These are phyloP conservation scores for Pelodiscus sinensis DNA, from an alignment of 2,113 vertebrate genomes.

Conservation along the genomic window DNA sequence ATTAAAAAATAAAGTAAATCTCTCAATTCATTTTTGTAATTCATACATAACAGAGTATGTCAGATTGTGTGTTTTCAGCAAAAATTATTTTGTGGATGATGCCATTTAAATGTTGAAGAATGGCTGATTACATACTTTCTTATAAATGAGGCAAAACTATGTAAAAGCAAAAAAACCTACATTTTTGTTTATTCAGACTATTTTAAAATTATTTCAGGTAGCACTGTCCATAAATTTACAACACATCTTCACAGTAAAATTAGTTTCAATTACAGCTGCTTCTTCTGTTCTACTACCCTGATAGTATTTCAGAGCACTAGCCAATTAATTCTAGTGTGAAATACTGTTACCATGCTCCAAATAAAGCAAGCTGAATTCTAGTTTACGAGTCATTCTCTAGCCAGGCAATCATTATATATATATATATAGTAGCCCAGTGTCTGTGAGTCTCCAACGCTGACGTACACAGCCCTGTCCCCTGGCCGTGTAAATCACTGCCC, in stretches of 20 bases:
- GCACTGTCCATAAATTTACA: background rate
- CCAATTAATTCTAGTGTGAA: background rate
- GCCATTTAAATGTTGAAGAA: background rate
- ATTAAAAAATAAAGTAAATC: background rate
- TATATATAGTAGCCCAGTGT: no score
- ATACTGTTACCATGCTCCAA: background rate
- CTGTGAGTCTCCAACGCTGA: no score
- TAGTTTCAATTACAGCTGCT: background rate
- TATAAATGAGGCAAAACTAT: background rate
- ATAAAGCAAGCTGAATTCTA: background rate
- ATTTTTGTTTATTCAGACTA: background rate
- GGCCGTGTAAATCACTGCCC: no score
- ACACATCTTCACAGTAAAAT: background rate
- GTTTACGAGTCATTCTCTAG: background rate
- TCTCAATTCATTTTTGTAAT: background rate
- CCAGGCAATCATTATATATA: no score
- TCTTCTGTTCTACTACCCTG: background rate
- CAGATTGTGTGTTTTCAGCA: background rate
- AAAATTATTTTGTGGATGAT: background rate
- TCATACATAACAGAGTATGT: background rate
- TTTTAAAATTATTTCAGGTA: background rate
- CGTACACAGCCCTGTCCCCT: no score
- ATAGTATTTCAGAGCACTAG: background rate
- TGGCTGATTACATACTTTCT: background rate
- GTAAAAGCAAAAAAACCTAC: background rate